These are phyloP conservation scores for Kuschelorhynchus macadamiae DNA, from an alignment of 2,888 invertebrate genomes.

Conservation along the genomic window DNA sequence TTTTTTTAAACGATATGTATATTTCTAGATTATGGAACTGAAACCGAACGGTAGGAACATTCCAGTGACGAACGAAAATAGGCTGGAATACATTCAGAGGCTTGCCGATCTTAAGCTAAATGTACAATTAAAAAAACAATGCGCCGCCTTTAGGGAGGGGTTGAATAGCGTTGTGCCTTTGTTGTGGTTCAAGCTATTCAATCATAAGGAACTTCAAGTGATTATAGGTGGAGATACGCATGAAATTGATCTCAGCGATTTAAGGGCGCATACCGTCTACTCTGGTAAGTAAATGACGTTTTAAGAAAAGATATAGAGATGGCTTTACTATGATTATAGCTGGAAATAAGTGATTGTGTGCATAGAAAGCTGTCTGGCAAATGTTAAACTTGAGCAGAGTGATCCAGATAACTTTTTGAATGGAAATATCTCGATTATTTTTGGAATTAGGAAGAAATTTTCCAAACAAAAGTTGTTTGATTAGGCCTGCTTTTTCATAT, in stretches of 20 bases:
- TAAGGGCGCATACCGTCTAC: conserved; percentile 90
- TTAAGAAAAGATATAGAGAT: too few species aligned
- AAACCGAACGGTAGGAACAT: conserved; percentile 93
- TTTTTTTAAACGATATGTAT: too few species aligned
- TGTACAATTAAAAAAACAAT: conserved; percentile 89
- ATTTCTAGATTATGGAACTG: conserved; percentile 82
- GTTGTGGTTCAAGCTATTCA: conserved; percentile 96
- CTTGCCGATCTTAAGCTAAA: conserved; percentile 97
- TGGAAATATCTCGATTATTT: too few species aligned
- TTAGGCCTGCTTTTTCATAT: too few species aligned
- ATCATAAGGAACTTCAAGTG: conserved; percentile 93
- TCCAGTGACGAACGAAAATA: conserved; percentile 91
- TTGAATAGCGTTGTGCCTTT: conserved; percentile 91
- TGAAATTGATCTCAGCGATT: conserved; percentile 93
- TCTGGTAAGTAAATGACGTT: too few species aligned
- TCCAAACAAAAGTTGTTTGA: too few species aligned
- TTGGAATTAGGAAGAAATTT: too few species aligned
- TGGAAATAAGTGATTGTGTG: too few species aligned
- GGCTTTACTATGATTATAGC: too few species aligned
- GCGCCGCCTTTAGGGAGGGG: conserved; percentile 90
- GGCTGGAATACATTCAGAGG: conserved; percentile 96
- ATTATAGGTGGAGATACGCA: conserved; percentile 97
- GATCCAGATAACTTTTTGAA: too few species aligned
- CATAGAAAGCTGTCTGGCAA: too few species aligned
- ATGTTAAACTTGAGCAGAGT: too few species aligned